A percentile compares a stretch with the other conserved stretches of the same genome.
Evolutionary conservation across 53 echinoderm and acorn worm genomes (phyloP).

Genomic region (Glandiceps talaboti): DNA sequence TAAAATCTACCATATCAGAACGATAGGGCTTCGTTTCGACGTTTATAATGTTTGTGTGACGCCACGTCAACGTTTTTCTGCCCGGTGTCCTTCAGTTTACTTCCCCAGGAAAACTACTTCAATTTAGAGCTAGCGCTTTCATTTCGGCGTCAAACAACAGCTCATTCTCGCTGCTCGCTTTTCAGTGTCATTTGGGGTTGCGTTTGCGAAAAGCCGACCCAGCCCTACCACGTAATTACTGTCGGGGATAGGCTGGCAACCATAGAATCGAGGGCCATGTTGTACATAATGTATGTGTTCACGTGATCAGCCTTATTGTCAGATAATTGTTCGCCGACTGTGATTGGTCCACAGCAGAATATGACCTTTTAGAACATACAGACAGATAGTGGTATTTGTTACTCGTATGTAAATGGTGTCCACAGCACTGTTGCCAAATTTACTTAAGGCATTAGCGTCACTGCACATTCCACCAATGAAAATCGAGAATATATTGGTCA

Average conservation of each 20-base stretch:
- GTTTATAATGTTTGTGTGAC: background rate
- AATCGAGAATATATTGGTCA: too few relatives aligned
- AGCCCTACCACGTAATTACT: background rate
- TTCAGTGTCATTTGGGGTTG: background rate
- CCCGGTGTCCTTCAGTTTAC: background rate
- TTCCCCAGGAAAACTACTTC: background rate
- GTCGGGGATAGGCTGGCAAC: background rate
- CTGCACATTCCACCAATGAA: background rate
- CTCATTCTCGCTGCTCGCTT: background rate
- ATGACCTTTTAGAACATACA: background rate
- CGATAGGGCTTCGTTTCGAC: too few relatives aligned
- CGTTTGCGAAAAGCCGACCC: background rate
- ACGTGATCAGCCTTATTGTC: background rate
- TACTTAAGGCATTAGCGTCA: background rate
- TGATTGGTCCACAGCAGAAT: background rate
- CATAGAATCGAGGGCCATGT: background rate
- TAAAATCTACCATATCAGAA: too few relatives aligned
- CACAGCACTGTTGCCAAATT: background rate
- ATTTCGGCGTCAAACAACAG: background rate
- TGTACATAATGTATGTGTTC: background rate
- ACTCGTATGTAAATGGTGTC: background rate
- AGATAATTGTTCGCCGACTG: background rate
- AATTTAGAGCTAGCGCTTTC: background rate
- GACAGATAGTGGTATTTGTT: background rate
- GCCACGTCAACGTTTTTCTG: background rate